Conservation (phyloP, 1,140 invertebrate genomes). For the Potamilus streckersoni region DNA sequence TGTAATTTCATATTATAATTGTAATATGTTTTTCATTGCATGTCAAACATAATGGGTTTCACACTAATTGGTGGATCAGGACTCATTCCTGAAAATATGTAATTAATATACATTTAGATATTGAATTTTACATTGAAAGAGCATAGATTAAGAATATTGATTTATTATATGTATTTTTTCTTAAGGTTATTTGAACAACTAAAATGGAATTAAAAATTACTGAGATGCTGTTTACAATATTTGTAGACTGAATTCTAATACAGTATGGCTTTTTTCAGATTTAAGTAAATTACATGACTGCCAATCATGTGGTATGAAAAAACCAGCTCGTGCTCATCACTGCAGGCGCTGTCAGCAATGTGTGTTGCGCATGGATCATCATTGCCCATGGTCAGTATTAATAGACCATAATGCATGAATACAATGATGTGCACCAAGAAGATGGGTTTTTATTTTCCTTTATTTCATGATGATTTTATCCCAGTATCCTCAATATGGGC, state of each 20-base stretch:
- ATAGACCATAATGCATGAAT: no score
- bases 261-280: slow-evolving; percentile 33
- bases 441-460: no score
- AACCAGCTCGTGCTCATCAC: slow-evolving; percentile 88
- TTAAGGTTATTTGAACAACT: not conserved
- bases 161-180: not conserved
- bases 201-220: not conserved
- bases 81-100: no score
- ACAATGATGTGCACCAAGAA: no score
- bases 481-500: no score
- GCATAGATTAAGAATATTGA: no score
- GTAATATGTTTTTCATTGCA: not conserved
- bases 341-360: slow-evolving; percentile 90
- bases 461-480: no score
- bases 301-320: slow-evolving; percentile 84
- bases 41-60: no score
- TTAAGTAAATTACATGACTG: slow-evolving; percentile 85
- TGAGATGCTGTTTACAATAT: not conserved
- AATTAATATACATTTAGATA: no score
- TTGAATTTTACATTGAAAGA: no score
- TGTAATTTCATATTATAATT: not conserved
- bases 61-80: no score
- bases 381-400: slow-evolving; percentile 80
- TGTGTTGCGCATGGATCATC: slow-evolving; percentile 90
- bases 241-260: not conserved